Evolutionary conservation across 2,888 invertebrate genomes (phyloP), one percentile per base, ranked within the genome.

Genomic region (Electrophaes corylata): DNA sequence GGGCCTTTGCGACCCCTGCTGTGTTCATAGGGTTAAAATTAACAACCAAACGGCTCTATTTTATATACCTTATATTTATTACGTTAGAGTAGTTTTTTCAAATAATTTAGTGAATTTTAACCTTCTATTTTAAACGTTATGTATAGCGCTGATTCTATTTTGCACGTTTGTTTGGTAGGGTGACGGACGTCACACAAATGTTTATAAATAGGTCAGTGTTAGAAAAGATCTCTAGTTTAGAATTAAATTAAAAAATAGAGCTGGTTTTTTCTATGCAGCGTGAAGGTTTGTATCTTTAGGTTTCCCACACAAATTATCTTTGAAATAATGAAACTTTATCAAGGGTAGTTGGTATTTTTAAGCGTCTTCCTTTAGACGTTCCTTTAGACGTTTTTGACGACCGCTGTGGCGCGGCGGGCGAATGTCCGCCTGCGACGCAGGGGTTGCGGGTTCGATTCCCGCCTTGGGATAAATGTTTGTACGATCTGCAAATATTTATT

Each of bases 1-100:
- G 76, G 87, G 83, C 75, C 81, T 70, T 59, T 69, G 55, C 66
- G 74, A 76, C 79, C 79, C 79, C 81, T 62, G 57, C 65, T 59
- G 60, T 73, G 66, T 69, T 68, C 63, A 72, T 70, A 72, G 82
- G 82, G 83, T 82, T 81, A 62, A 55, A 54, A 62, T 61, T 47
- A 37, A 57, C n/a, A 60, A 52, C 43, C 12, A 60, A 70, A 59
- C 47, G 66, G 59, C 59, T 49, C 46, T 54, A 57, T 56, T 72
- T 63, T 74, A 70, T 63, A 50, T 65, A 60, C 53, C 60, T 60
- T 69, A 64, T 50, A 0, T 0, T 2, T 39, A 63, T 37, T 0
- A 26, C 14, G 11, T 14, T 54, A 39, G 11, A 11, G 57, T 60
- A 39, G 37, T 35, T 8, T 65, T 64, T 54, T 39, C 35, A 26